Conservation (phyloP, 2,888 invertebrate genomes). For the Doris montereyensis region DNA sequence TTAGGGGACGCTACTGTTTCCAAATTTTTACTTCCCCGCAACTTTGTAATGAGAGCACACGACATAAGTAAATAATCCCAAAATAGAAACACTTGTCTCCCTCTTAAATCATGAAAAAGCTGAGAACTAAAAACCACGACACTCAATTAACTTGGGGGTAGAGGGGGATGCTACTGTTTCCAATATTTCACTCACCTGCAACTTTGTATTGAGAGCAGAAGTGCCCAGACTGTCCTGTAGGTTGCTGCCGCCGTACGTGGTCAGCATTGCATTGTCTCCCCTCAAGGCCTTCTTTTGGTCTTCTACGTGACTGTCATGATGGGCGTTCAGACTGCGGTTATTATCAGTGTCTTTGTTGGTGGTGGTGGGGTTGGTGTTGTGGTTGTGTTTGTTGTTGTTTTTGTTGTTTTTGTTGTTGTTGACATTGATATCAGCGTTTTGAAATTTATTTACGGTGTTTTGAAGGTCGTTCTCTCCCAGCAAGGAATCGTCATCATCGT, state of each 20-base stretch:
- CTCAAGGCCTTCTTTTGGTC: neutral
- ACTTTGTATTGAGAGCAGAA: neutral
- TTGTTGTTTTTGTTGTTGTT: neutral
- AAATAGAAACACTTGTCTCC: too few relatives aligned
- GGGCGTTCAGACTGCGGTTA: neutral
- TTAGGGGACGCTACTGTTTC: too few relatives aligned
- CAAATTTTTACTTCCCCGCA: too few relatives aligned
- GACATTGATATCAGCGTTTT: neutral
- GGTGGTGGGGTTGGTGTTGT: neutral
- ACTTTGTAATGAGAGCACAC: too few relatives aligned
- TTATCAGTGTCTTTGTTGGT: neutral
- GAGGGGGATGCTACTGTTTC: too few relatives aligned
- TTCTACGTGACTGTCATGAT: neutral
- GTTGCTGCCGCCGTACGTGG: neutral
- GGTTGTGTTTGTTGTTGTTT: neutral
- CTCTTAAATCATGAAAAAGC: too few relatives aligned
- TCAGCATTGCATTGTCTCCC: neutral
- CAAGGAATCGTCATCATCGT: constrained; percentile 45
- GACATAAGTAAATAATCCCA: too few relatives aligned
- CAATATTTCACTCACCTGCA: neutral
- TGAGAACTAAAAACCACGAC: too few relatives aligned
- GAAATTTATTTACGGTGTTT: too few relatives aligned
- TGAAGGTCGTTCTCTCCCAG: neutral
- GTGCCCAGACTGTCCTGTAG: neutral
- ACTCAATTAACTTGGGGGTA: too few relatives aligned